phyloP scores from a whole-genome alignment of 2,888 invertebrate genomes.

The Tricholauxania praeusta region DNA sequence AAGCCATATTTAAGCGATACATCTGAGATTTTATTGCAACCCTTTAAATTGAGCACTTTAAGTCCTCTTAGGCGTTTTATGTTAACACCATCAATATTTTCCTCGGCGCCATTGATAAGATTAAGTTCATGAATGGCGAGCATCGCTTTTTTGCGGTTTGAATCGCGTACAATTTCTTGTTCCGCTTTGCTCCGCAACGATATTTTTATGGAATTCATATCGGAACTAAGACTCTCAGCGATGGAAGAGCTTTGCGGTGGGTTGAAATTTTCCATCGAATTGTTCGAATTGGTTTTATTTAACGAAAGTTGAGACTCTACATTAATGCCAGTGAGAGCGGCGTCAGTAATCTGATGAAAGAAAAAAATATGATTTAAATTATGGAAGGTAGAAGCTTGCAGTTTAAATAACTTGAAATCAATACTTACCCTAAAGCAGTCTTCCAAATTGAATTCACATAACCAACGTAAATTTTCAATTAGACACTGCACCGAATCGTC shows the following conservation, averaged over 20 bases:
- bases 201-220: conserved; percentile 66
- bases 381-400: neutral
- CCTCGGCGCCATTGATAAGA: conserved; percentile 53
- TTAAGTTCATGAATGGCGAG: conserved; percentile 73
- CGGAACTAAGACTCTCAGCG: conserved; percentile 48
- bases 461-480: conserved; percentile 73
- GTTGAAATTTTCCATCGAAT: conserved; percentile 54
- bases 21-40: conserved; percentile 80
- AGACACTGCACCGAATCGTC: conserved; percentile 77
- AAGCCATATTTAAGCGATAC: conserved; percentile 78
- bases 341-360: conserved; percentile 71
- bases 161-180: conserved; percentile 77
- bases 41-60: conserved; percentile 74
- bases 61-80: conserved; percentile 72
- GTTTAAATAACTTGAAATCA: neutral
- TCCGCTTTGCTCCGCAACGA: conserved; percentile 77
- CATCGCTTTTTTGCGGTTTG: conserved; percentile 74
- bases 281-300: conserved; percentile 38
- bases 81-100: conserved; percentile 67
- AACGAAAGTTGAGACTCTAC: conserved; percentile 42
- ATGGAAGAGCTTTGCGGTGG: conserved; percentile 46
- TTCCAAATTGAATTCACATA: conserved; percentile 74
- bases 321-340: conserved; percentile 76
- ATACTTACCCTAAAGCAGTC: conserved; percentile 70
- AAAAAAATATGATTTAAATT: neutral